Percentiles rank a stretch among this genome's conserved stretches.
phyloP scores from a whole-genome alignment of 2,888 invertebrate genomes.

The Cerastis rubricosa region DNA sequence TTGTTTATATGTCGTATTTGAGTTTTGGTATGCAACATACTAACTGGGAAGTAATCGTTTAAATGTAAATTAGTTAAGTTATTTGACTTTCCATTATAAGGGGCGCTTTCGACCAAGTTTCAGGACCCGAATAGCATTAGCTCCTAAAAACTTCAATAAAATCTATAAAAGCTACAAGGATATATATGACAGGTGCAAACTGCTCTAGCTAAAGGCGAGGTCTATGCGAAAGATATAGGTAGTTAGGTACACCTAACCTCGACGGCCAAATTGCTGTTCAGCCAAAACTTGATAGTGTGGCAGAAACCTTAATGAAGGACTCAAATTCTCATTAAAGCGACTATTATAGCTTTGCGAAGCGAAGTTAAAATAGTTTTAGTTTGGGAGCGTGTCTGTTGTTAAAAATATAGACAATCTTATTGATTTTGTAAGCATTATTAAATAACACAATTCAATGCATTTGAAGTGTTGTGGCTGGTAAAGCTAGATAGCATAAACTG shows the following conservation, averaged over 20 bases:
- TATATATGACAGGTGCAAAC: conserved; percentile 27
- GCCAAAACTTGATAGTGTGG: conserved; percentile 60
- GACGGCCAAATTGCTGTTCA: conserved; percentile 58
- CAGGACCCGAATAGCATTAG: background rate
- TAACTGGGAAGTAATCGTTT: conserved; percentile 32
- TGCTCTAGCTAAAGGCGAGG: background rate
- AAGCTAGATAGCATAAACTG: background rate
- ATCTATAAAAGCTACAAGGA: conserved; percentile 18
- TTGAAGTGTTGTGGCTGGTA: background rate
- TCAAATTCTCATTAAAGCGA: conserved; percentile 63
- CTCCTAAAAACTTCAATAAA: conserved; percentile 7
- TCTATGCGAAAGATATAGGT: conserved; percentile 24
- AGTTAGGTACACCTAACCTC: conserved; percentile 43
- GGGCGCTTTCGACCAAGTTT: background rate
- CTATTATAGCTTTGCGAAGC: conserved; percentile 50
- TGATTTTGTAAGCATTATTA: conserved; percentile 8
- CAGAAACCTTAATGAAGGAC: conserved; percentile 57
- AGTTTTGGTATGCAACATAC: conserved; percentile 51
- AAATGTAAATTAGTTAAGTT: conserved; percentile 49
- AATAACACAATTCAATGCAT: conserved; percentile 1
- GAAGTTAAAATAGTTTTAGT: conserved; percentile 56
- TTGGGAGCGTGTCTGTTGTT: conserved; percentile 37
- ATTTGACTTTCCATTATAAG: conserved; percentile 17
- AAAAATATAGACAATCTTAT: conserved; percentile 25
- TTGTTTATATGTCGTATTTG: conserved; percentile 56